Base-by-base conservation (phyloP, 2,113 vertebrate species). In the Phaethornis superciliosus region DNA sequence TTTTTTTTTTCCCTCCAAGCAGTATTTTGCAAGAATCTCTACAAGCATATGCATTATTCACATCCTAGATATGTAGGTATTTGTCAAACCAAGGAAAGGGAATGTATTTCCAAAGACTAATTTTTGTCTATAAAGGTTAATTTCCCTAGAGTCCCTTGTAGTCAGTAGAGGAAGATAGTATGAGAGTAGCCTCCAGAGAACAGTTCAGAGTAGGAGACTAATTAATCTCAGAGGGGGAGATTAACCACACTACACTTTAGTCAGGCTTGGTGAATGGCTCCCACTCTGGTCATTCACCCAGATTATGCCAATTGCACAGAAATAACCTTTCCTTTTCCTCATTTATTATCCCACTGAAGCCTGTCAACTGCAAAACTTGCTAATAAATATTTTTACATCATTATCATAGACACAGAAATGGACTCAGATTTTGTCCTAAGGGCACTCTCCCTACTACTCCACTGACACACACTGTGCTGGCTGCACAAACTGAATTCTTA, bases 41-140 rank as follows among this genome's bases (percentile, higher is more conserved):
- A 44, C 27, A 76, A 84, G 65, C 2, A 0, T 47, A 87, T 93
- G 74, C 58, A 94, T 95, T 93, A 93, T 91, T 95, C 90, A 96
- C 23, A 40, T 69, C 28, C 32, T 26, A 70, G 59, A 83, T 93
- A 62, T 93, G 88, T 90, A 95, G 85, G 82, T 95, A 94, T 94
- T 94, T 94, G 88, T 93, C 55, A 90, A 59, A 95, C 9, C 46
- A 78, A 47, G 32, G 42, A 90, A 88, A 11, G 19, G 63, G 26
- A 94, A 83, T 83, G 17, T 63, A 91, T 94, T 96, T 96, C 90
- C 82, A 94, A 96, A 62, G 85, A 79, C 92, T 93, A 93, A 94
- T 96, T 96, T 96, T 96, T 94, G 64, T 81, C 92, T 96, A 90
- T 74, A 93, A 87, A 93, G 88, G 37, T 72, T 96, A 96, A 91